Base-by-base conservation (phyloP, 2,797 vertebrate genomes). In the Sparidentex hasta region DNA sequence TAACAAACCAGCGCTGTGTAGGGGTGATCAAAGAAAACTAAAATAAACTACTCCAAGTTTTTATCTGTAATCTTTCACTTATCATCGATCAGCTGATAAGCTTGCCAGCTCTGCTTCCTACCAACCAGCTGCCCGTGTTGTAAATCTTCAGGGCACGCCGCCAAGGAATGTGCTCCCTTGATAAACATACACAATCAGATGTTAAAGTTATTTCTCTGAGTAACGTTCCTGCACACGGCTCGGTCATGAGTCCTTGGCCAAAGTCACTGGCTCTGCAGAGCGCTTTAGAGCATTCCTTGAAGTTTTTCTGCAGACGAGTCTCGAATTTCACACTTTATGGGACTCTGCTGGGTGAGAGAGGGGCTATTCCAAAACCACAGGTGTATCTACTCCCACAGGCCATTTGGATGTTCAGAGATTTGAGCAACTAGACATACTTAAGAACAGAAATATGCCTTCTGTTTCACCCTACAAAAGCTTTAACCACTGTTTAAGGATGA, bases 301-400 rank as follows among this genome's bases (percentile, higher is more conserved):
- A 82, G 61, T 89, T 84, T 87, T 84, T 70, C 80, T 55, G 68
- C 79, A 80, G 79, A 66, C 56, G 3, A 23, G 74, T 87, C 87
- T 94, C 86, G 0, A 76, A 83, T 93, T 93, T 93, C 93, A 90
- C 81, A 87, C 84, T 93, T 91, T 85, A 90, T 75, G 71, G 80
- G 86, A 81, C 67, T 73, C 76, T 20, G 71, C 80, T 17, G 58
- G 76, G 75, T 70, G 65, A 86, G 59, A 89, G 84, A 70, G 7
- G 52, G 59, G 78, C 85, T 78, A 81, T 74, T 90, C 86, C 75
- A 80, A 87, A 88, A 81, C 76, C 90, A 92, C 88, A 93, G 89
- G 92, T 92, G 93, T 80, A 73, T 84, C 74, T 76, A 81, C 81
- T 84, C 88, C 81, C 72, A 85, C 50, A 1, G 55, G 59, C 76